Conservation (phyloP, 2,113 vertebrate genomes). For the Epinephelus cyanopodus region DNA sequence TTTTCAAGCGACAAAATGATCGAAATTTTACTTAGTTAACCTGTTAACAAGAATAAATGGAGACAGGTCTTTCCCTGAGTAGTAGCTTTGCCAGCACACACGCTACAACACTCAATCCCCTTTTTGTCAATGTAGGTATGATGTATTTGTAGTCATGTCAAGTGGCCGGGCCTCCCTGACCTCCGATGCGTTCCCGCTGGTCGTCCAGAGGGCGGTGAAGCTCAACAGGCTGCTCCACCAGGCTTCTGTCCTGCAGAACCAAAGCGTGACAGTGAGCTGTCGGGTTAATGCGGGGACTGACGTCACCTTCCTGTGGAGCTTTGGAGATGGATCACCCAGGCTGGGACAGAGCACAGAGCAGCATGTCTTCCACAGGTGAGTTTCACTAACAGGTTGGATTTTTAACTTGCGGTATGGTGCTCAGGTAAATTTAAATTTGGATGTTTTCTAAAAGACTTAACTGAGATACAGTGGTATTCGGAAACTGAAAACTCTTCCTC, state of each 20-base stretch:
- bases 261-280: conserved; percentile 79
- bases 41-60: not conserved
- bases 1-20: not conserved
- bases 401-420: not conserved
- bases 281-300: conserved; percentile 84
- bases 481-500: too few relatives aligned
- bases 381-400: not conserved
- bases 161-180: conserved; percentile 53
- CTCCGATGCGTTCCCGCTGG: conserved; percentile 77
- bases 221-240: conserved; percentile 81
- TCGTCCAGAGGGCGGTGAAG: conserved; percentile 81
- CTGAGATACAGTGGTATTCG: too few relatives aligned
- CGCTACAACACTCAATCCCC: too few relatives aligned
- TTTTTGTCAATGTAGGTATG: conserved; percentile 76
- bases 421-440: too few relatives aligned
- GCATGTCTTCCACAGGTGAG: conserved; percentile 84
- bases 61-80: not conserved
- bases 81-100: not conserved
- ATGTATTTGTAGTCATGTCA: conserved; percentile 75
- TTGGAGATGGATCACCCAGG: conserved; percentile 83
- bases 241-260: conserved; percentile 81
- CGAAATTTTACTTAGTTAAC: not conserved
- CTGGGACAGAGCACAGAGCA: conserved; percentile 69
- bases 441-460: too few relatives aligned
- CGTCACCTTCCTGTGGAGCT: conserved; percentile 85